Evolutionary conservation across 2,888 invertebrate species (phyloP).

Genomic region (Metalampra italica): DNA sequence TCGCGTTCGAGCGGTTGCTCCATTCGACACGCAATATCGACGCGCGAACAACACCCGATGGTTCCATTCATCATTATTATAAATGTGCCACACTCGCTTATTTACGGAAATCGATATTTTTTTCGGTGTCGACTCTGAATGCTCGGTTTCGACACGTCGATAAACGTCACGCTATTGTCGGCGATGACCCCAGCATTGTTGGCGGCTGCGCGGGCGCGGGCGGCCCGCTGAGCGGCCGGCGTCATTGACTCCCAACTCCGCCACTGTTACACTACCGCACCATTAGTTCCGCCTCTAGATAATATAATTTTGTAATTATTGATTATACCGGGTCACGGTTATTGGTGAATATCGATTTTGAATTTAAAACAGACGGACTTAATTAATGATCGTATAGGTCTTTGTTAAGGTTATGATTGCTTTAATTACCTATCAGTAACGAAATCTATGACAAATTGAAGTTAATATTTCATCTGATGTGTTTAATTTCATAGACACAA

Average conservation of each 20-base stretch:
- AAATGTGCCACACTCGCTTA: constrained; percentile 77
- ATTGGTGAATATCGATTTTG: constrained; percentile 47
- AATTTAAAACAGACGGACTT: constrained; percentile 53
- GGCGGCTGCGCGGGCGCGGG: no score
- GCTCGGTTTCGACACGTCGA: constrained; percentile 66
- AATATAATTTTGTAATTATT: constrained; percentile 70
- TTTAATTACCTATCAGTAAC: constrained; percentile 44
- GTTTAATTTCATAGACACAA: neutral
- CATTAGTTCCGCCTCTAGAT: constrained; percentile 68
- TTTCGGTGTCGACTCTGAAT: constrained; percentile 74
- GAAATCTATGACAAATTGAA: constrained; percentile 38
- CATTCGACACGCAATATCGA: constrained; percentile 73
- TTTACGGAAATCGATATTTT: constrained; percentile 80
- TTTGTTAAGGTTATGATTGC: constrained; percentile 42
- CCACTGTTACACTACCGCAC: constrained; percentile 33
- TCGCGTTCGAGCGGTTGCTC: constrained; percentile 55
- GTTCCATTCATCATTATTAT: constrained; percentile 77
- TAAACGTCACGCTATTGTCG: constrained; percentile 71
- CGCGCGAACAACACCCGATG: constrained; percentile 58
- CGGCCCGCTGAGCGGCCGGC: constrained; percentile 59
- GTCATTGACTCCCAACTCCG: constrained; percentile 43
- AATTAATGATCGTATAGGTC: constrained; percentile 54
- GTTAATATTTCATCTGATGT: constrained; percentile 42
- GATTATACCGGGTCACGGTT: constrained; percentile 71
- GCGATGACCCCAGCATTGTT: constrained; percentile 67